Base-by-base conservation (phyloP, 2,113 vertebrate genomes). In the Heliornis fulica region DNA sequence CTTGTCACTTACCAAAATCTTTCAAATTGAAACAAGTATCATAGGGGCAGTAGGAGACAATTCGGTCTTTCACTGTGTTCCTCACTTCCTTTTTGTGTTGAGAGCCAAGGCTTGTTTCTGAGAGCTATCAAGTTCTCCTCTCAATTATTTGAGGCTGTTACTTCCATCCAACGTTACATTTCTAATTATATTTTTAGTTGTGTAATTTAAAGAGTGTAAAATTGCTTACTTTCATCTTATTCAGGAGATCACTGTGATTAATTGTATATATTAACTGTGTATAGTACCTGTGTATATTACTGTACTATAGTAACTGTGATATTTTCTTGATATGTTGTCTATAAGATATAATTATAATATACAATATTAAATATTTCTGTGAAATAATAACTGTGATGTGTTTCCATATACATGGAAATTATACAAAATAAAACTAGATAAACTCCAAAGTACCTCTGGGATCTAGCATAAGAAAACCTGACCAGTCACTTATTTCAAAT, bases 121-220 rank as follows among this genome's bases (percentile, higher is more conserved):
- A 95, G 75, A 94, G 61, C 84, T 93, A 93, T 95, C 91, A 92
- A 90, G 85, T 97, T 94, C 82, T 87, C 38, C 71, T 87, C 69
- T 97, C 79, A 94, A 86, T 95, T 96, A 94, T 51, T 93, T 83
- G 60, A 94, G 96, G 77, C 87, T 82, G 53, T 74, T 93, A 86
- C 69, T 96, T 89, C 81, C 79, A 91, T 87, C 80, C 81, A 85
- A 79, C 76, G 92, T 89, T 94, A 91, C 2, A 9, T 95, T 92
- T 87, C 90, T 92, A 97, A 94, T 88, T 4, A 87, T 93, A 93
- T 93, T 95, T 96, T 96, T 93, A 94, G 94, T 90, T 95, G 64
- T 87, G 57, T 65, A 95, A 95, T 96, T 96, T 94, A 85, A 92
- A 78, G 84, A 65, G 54, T 89, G 65, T 59, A 90, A 94, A 86